Conservation (phyloP, 35 echinoderm and acorn worm species). For the Chiridota heheva region DNA sequence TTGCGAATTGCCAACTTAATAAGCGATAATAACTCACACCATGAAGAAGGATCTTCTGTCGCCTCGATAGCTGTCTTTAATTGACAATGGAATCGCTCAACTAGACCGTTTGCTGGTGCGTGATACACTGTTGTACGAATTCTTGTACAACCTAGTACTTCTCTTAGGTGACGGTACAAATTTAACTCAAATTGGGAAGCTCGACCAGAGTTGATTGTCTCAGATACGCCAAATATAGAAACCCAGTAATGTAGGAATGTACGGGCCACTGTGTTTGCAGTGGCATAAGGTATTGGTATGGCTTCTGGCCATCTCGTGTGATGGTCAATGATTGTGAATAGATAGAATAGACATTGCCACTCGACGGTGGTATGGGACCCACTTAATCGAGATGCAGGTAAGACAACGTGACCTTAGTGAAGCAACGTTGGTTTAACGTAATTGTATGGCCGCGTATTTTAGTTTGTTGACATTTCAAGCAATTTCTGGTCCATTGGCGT, state of each 20-base stretch:
- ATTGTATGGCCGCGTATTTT: background rate
- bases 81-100: background rate
- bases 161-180: background rate
- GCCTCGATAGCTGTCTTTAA: background rate
- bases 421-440: background rate
- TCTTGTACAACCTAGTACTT: background rate
- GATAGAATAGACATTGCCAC: slow-evolving; percentile 2
- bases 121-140: too few species aligned
- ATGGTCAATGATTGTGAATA: slow-evolving; percentile 24
- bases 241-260: slow-evolving; percentile 6
- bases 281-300: background rate
- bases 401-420: background rate
- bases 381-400: slow-evolving; percentile 36
- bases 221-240: slow-evolving; percentile 2
- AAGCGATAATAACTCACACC: background rate
- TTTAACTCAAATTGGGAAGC: background rate
- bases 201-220: background rate
- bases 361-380: background rate
- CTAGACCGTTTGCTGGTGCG: too few species aligned
- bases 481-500: background rate
- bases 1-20: background rate
- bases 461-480: background rate
- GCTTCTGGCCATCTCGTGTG: slow-evolving; percentile 17
- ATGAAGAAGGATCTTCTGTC: background rate
- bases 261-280: background rate